A percentile compares a stretch with the other conserved stretches of the same genome.
These are phyloP conservation scores for Bursaphelenchus okinawaensis DNA, from an alignment of 2,888 invertebrate genomes.

Conservation along the genomic window DNA sequence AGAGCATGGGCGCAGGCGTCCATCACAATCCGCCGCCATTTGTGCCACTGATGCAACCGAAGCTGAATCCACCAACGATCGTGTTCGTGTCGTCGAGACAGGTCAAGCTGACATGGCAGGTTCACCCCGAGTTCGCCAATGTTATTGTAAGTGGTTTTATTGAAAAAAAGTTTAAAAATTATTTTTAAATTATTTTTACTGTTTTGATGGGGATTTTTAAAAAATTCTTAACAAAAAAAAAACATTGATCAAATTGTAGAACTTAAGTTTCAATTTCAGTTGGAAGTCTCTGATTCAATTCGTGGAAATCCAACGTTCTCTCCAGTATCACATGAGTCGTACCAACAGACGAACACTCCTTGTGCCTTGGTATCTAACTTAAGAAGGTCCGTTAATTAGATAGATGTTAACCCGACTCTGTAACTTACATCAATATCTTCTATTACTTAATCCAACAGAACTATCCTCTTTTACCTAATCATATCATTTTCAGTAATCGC, in stretches of 20 bases:
- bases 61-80: slow-evolving; percentile 21
- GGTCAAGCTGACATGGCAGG: slow-evolving; percentile 19
- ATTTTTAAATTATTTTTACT: too few relatives aligned
- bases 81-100: slow-evolving; percentile 19
- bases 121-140: slow-evolving; percentile 10
- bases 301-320: slow-evolving; percentile 13
- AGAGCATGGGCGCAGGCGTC: slow-evolving; percentile 11
- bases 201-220: too few relatives aligned
- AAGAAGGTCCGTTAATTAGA: slow-evolving; percentile 16
- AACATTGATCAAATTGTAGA: neutral
- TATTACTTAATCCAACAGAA: too few relatives aligned
- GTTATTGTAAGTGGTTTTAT: slow-evolving; percentile 15
- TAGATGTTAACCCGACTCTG: neutral
- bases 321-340: slow-evolving; percentile 27
- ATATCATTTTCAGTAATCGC: slow-evolving; percentile 32
- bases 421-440: too few relatives aligned
- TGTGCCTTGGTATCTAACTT: slow-evolving; percentile 20
- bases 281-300: slow-evolving; percentile 26
- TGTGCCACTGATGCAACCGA: neutral
- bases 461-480: too few relatives aligned
- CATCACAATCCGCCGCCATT: slow-evolving; percentile 1
- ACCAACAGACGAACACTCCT: slow-evolving; percentile 2
- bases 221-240: too few relatives aligned
- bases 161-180: too few relatives aligned
- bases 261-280: slow-evolving; percentile 21